Conservation (phyloP, 2,888 invertebrate species). For the Leucophenga maculata region DNA sequence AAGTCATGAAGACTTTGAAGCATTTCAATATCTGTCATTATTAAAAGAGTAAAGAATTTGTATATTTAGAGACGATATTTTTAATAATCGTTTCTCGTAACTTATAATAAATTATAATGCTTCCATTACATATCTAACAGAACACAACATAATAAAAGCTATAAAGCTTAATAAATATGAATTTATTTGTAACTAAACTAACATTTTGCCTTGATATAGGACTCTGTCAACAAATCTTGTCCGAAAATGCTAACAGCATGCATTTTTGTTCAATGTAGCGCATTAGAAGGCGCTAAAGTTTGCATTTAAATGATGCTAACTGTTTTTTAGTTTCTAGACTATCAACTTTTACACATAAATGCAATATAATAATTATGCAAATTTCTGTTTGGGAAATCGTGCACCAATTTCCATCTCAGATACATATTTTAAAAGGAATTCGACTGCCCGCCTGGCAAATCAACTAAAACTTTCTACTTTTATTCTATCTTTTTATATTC, state of each 20-base stretch:
- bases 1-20: too few relatives aligned
- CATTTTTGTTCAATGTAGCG: neutral
- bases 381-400: neutral
- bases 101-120: too few relatives aligned
- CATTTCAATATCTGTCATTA: too few relatives aligned
- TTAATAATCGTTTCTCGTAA: too few relatives aligned
- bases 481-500: neutral
- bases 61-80: too few relatives aligned
- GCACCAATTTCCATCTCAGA: neutral
- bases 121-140: too few relatives aligned
- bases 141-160: neutral
- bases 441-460: neutral
- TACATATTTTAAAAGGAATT: neutral
- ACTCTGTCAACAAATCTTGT: neutral
- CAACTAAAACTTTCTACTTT: neutral
- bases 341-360: neutral
- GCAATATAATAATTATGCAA: conserved; percentile 25
- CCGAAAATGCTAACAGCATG: too few relatives aligned
- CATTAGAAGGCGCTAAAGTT: conserved; percentile 13
- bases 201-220: too few relatives aligned
- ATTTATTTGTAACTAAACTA: too few relatives aligned
- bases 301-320: neutral
- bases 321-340: too few relatives aligned
- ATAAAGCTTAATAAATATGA: neutral
- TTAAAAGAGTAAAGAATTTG: too few relatives aligned